phyloP scores from a whole-genome alignment of 1,140 invertebrate genomes.

The Drosophila murphyi region DNA sequence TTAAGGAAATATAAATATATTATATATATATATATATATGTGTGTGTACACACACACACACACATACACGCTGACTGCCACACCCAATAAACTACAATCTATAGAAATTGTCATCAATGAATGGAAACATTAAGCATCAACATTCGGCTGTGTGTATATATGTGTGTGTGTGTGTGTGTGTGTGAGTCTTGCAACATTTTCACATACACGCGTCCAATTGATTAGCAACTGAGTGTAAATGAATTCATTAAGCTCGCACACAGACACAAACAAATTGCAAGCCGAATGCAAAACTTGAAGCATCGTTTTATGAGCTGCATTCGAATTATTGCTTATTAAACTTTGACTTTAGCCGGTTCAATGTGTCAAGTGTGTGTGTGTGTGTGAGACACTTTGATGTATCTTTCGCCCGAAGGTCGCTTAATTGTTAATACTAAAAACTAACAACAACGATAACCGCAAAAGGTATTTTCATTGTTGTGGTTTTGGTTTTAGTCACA shows the following conservation, averaged over 20 bases:
- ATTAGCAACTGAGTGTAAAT: slow-evolving; percentile 77
- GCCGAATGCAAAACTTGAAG: slow-evolving; percentile 28
- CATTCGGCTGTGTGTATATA: slow-evolving; percentile 14
- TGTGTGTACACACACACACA: neutral
- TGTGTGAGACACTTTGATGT: neutral
- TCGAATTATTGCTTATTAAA: slow-evolving; percentile 56
- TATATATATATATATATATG: neutral
- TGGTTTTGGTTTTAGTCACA: slow-evolving; percentile 27
- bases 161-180: no score
- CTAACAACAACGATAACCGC: slow-evolving; percentile 13
- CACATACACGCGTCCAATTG: slow-evolving; percentile 62
- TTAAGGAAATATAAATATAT: no score
- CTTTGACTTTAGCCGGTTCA: slow-evolving; percentile 37
- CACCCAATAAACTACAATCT: slow-evolving; percentile 30
- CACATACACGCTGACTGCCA: neutral
- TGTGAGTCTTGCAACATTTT: slow-evolving; percentile 45
- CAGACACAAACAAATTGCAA: slow-evolving; percentile 27
- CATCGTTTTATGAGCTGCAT: neutral
- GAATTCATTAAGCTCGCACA: slow-evolving; percentile 63
- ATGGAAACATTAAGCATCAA: slow-evolving; percentile 28
- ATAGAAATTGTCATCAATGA: slow-evolving; percentile 5
- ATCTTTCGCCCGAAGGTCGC: slow-evolving; percentile 19
- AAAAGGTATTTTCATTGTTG: slow-evolving; percentile 43
- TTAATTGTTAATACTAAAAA: slow-evolving; percentile 1
- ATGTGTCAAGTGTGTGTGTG: slow-evolving; percentile 30